A percentile compares a stretch with the other conserved stretches of the same genome.
phyloP scores from a whole-genome alignment of 2,797 vertebrate species.

The Phataginus tetradactyla region DNA sequence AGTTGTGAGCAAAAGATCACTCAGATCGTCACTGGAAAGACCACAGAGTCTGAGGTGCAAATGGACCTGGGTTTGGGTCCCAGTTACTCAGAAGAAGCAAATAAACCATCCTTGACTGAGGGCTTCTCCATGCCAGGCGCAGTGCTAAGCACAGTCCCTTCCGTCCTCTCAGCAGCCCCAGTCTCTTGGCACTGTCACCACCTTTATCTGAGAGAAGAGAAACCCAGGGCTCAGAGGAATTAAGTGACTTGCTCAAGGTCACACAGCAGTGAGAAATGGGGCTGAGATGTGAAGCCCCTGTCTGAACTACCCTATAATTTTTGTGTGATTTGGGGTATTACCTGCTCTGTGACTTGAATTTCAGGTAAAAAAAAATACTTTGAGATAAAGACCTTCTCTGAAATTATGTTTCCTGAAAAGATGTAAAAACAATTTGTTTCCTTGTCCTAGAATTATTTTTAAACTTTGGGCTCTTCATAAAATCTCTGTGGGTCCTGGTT shows the following conservation, averaged over 20 bases:
- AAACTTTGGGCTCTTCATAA: neutral
- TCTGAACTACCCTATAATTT: neutral
- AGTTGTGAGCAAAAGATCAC: neutral
- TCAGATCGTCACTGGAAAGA: neutral
- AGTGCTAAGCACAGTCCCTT: neutral
- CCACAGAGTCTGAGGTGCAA: too few species aligned
- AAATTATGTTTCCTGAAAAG: neutral
- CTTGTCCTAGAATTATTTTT: neutral
- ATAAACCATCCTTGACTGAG: rapidly evolving
- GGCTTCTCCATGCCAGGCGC: rapidly evolving
- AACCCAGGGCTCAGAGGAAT: neutral
- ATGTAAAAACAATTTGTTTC: neutral
- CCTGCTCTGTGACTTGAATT: neutral
- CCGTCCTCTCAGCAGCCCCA: neutral
- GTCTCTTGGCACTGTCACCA: neutral
- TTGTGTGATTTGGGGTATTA: neutral
- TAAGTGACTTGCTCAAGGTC: neutral
- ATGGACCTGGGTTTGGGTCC: neutral
- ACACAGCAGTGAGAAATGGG: neutral
- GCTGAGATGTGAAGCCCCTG: neutral
- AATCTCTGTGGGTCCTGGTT: neutral
- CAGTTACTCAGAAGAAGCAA: neutral
- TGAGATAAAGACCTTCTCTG: neutral
- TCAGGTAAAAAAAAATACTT: neutral
- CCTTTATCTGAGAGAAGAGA: neutral